phyloP scores from a whole-genome alignment of 2,797 vertebrate species.

The Sebastolobus alascanus region DNA sequence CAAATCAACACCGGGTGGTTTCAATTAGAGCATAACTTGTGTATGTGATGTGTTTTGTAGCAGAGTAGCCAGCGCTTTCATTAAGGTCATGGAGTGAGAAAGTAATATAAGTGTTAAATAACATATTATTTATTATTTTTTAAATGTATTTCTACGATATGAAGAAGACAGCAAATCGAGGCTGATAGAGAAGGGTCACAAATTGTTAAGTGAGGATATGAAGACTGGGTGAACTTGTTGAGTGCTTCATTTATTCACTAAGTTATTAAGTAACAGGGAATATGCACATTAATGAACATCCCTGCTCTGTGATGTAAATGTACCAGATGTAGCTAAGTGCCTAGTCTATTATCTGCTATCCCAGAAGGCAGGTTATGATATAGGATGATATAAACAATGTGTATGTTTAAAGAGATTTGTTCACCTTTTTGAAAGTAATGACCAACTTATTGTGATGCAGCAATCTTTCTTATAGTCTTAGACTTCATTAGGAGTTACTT shows the following conservation, averaged over 20 bases:
- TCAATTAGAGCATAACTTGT: conserved; percentile 24
- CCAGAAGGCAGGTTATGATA: neutral
- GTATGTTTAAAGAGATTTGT: neutral
- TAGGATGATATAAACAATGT: neutral
- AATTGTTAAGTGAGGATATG: neutral
- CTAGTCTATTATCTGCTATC: neutral
- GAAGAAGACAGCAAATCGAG: neutral
- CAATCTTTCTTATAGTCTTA: neutral
- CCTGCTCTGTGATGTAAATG: neutral
- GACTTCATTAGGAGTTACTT: neutral
- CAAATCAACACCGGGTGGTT: conserved; percentile 31
- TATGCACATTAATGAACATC: conserved; percentile 1
- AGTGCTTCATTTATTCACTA: neutral
- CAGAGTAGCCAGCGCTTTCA: neutral
- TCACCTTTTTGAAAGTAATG: neutral
- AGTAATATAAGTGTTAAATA: neutral
- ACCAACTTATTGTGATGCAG: neutral
- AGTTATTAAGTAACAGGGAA: neutral
- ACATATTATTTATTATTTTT: neutral
- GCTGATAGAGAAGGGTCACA: neutral
- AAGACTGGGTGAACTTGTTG: neutral
- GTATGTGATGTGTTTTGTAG: neutral
- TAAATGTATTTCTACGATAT: neutral
- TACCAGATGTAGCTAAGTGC: neutral
- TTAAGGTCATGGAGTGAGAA: conserved; percentile 1